Conservation (phyloP, 2,888 invertebrate genomes). For the Drosophila mimica region DNA sequence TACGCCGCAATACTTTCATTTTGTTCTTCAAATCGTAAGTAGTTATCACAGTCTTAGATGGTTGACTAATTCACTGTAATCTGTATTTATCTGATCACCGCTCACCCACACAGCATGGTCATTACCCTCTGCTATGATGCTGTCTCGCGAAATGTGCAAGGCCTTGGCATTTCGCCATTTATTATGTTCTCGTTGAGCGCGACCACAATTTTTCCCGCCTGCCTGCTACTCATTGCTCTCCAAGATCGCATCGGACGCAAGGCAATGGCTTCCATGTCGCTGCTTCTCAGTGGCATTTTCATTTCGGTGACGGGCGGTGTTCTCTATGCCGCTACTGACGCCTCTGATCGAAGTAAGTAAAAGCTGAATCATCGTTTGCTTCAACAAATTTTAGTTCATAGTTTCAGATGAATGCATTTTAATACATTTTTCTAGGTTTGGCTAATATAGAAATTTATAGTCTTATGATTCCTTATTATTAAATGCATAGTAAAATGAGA, state of each 20-base stretch:
- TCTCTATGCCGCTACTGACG: slow-evolving; percentile 54
- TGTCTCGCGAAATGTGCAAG: slow-evolving; percentile 87
- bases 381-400: neutral
- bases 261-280: slow-evolving; percentile 86
- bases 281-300: slow-evolving; percentile 86
- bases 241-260: slow-evolving; percentile 86
- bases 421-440: neutral
- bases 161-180: slow-evolving; percentile 87
- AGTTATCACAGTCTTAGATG: neutral
- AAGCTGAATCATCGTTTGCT: neutral
- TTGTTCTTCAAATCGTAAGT: slow-evolving; percentile 88
- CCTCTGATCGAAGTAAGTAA: slow-evolving; percentile 63
- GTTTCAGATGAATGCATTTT: neutral
- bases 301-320: slow-evolving; percentile 86
- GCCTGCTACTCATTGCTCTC: slow-evolving; percentile 84
- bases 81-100: slow-evolving; percentile 13
- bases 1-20: slow-evolving; percentile 85
- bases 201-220: slow-evolving; percentile 87
- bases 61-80: neutral
- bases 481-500: neutral
- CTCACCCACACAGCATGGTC: slow-evolving; percentile 85
- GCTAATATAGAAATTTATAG: neutral
- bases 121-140: slow-evolving; percentile 87
- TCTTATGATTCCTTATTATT: neutral
- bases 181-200: slow-evolving; percentile 87